A percentile compares a stretch with the other conserved stretches of the same genome.
Evolutionary conservation across 2,797 vertebrate genomes (phyloP).

Genomic region (Florisuga fusca): DNA sequence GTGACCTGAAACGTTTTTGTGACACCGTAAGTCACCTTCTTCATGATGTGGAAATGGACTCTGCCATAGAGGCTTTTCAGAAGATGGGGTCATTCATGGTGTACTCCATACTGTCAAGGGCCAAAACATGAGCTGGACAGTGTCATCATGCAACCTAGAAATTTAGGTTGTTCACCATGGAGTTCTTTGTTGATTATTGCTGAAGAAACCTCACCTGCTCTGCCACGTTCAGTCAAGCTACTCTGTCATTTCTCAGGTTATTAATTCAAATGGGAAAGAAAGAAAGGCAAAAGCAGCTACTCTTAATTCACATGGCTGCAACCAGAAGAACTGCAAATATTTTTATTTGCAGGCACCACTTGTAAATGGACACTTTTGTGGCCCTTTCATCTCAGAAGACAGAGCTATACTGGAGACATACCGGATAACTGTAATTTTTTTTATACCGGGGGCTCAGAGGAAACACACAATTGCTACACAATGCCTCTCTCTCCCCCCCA

Average conservation of each 20-base stretch:
- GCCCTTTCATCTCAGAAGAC: neutral
- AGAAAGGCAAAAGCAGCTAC: neutral
- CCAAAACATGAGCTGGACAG: neutral
- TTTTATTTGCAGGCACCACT: neutral
- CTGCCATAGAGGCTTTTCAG: neutral
- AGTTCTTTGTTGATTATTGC: neutral
- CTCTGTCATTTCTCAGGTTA: neutral
- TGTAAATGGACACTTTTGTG: neutral
- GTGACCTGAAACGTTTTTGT: neutral
- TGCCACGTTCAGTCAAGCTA: neutral
- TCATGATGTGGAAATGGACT: neutral
- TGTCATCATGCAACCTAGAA: neutral
- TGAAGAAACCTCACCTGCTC: neutral
- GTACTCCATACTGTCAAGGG: neutral
- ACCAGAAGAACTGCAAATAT: neutral
- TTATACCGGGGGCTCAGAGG: neutral
- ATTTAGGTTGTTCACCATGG: neutral
- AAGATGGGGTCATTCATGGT: neutral
- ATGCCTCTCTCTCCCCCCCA: rapidly evolving
- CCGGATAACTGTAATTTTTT: neutral
- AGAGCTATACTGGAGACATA: neutral
- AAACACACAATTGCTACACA: neutral
- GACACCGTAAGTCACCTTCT: neutral
- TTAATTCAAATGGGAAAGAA: neutral
- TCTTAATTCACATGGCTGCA: neutral